Percentiles rank a stretch among this genome's conserved stretches.
Conservation (phyloP, 2,888 invertebrate species). For the Sturmia bella region DNA sequence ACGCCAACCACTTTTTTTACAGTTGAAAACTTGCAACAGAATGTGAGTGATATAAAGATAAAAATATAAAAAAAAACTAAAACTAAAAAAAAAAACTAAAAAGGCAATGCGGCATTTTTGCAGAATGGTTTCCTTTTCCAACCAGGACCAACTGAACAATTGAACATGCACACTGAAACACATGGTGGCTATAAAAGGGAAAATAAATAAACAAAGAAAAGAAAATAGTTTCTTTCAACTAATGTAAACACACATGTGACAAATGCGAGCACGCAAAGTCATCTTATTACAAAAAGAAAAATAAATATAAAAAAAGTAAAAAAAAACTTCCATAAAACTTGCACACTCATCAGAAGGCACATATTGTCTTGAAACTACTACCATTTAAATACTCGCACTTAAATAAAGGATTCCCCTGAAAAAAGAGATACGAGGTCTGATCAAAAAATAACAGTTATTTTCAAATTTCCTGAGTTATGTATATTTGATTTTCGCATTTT, state of each 20-base stretch:
- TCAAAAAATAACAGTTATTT: no score
- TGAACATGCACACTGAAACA: neutral
- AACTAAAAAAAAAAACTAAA: no score
- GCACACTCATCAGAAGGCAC: neutral
- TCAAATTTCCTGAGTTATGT: no score
- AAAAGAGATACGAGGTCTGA: no score
- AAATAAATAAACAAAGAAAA: conserved; percentile 59
- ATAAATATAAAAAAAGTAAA: conserved; percentile 10
- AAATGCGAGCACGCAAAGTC: conserved; percentile 67
- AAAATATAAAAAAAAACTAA: conserved; percentile 14
- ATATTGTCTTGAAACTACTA: neutral
- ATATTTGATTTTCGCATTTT: no score
- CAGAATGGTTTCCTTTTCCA: conserved; percentile 55
- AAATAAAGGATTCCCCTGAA: no score
- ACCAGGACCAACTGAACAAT: neutral
- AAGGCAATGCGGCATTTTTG: conserved; percentile 75
- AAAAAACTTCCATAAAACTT: conserved; percentile 30
- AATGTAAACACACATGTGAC: conserved; percentile 50
- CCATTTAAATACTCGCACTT: no score
- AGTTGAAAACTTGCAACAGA: conserved; percentile 16
- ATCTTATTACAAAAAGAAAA: conserved; percentile 46
- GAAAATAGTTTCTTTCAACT: conserved; percentile 8
- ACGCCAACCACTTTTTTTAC: conserved; percentile 64
- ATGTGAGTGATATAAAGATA: neutral
- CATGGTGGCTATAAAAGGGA: neutral